Evolutionary conservation across 2,113 vertebrate species (phyloP), one percentile per base, ranked within the genome.

Genomic region (Nannospalax galili): DNA sequence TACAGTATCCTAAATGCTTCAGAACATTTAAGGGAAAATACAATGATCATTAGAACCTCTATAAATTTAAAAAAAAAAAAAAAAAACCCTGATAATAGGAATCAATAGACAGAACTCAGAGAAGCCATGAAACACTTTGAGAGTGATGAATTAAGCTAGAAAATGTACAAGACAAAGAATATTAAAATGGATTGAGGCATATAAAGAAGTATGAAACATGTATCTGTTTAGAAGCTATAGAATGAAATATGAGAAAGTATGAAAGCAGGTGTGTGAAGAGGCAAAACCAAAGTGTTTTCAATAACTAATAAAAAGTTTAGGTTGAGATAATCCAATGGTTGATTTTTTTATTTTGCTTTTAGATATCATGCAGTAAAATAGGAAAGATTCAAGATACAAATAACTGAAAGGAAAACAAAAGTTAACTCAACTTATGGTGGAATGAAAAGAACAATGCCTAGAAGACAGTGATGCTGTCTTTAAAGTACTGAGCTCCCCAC

Each of bases 101-200:
- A 20, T 94, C 52, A 65, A 5, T n/a, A 35, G 15, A 32, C 6
- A 82, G 26, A 35, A 22, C 73, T 73, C 42, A 64, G 37, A 45
- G 90, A 88, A 93, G 8, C 74, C 74, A 17, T 58, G 40, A 82
- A 48, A 82, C 48, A 86, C 42, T 30, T 93, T 24, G 92, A 95
- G 88, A 82, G 28, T 91, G 82, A 37, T 85, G 8, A 28, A 78
- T 28, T 80, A 81, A 42, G 79, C 1, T 74, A 32, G 78, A 95
- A 73, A 19, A 70, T 60, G 3, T 42, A 22, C 4, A 86, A 80
- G 17, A 79, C 7, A 26, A 7, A 19, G 90, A 73, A 87, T 64
- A 88, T 1, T 84, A 75, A 60, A 90, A 30, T 24, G 48, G 10
- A 2, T 58, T 65, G 30, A 93, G 16, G 37, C 64, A 86, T 45